These are phyloP conservation scores for Rhinogobius similis DNA, from an alignment of 2,113 vertebrate genomes.

Conservation along the genomic window DNA sequence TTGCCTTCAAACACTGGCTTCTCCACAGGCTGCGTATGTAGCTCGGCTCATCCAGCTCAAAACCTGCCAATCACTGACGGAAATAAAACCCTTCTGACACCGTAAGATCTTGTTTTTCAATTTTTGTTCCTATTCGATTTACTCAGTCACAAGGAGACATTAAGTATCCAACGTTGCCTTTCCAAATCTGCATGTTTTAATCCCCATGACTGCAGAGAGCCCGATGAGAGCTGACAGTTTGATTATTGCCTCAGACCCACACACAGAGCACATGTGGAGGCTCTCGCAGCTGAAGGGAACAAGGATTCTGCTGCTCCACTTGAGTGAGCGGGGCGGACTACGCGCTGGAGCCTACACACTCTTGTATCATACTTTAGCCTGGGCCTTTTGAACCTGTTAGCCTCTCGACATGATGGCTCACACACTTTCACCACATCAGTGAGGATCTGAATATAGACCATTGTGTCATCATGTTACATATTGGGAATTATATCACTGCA, in stretches of 20 bases:
- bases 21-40: too few relatives aligned
- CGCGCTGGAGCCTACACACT: conserved; percentile 48
- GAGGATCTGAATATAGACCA: neutral
- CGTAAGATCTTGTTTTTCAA: neutral
- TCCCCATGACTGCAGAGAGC: neutral
- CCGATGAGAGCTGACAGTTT: conserved; percentile 1
- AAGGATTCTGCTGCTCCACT: conserved; percentile 15
- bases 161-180: neutral
- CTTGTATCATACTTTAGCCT: conserved; percentile 23
- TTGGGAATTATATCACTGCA: neutral
- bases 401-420: conserved; percentile 30
- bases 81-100: neutral
- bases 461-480: neutral
- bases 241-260: neutral
- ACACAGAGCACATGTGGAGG: neutral
- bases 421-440: conserved; percentile 5
- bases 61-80: neutral
- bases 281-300: neutral
- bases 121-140: neutral
- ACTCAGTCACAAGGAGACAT: neutral
- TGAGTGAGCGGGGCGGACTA: conserved; percentile 19
- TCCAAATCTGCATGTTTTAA: neutral
- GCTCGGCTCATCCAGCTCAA: neutral
- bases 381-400: conserved; percentile 21
- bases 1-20: too few relatives aligned